A percentile compares a stretch with the other conserved stretches of the same genome.
Evolutionary conservation across 2,888 invertebrate genomes (phyloP).

Genomic region (Clanis bilineata): DNA sequence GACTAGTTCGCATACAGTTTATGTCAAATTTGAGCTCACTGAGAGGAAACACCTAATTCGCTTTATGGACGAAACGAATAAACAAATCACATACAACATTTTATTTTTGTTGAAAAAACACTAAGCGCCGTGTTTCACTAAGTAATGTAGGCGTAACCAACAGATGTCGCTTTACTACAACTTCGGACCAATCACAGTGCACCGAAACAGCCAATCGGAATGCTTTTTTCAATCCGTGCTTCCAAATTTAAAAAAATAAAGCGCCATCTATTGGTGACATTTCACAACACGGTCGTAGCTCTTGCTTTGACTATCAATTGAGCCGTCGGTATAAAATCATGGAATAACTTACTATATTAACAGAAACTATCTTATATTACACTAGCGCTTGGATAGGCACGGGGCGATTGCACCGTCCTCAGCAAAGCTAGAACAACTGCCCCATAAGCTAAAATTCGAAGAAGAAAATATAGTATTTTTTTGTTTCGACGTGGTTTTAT

Average conservation of each 20-base stretch:
- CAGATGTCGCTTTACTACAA: background rate
- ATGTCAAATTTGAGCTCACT: constrained; percentile 10
- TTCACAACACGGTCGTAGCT: background rate
- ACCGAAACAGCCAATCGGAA: background rate
- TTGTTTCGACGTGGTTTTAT: constrained; percentile 41
- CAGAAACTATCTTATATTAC: constrained; percentile 12
- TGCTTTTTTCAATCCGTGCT: background rate
- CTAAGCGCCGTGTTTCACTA: background rate
- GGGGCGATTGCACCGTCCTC: constrained; percentile 15
- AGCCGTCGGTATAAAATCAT: constrained; percentile 68
- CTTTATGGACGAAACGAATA: background rate
- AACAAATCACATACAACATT: background rate
- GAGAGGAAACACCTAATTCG: background rate
- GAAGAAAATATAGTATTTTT: constrained; percentile 52
- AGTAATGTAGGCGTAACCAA: background rate
- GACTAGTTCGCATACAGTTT: constrained; percentile 6
- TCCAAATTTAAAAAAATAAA: background rate
- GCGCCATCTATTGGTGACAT: background rate
- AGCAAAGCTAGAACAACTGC: constrained; percentile 57
- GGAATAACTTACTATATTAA: constrained; percentile 28
- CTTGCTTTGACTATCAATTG: constrained; percentile 37
- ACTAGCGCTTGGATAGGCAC: constrained; percentile 2
- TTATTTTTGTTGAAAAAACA: background rate
- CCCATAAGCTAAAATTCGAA: constrained; percentile 53
- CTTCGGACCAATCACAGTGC: background rate